These are phyloP conservation scores for Cyclura pinguis DNA, from an alignment of 2,797 vertebrate species.

Conservation along the genomic window DNA sequence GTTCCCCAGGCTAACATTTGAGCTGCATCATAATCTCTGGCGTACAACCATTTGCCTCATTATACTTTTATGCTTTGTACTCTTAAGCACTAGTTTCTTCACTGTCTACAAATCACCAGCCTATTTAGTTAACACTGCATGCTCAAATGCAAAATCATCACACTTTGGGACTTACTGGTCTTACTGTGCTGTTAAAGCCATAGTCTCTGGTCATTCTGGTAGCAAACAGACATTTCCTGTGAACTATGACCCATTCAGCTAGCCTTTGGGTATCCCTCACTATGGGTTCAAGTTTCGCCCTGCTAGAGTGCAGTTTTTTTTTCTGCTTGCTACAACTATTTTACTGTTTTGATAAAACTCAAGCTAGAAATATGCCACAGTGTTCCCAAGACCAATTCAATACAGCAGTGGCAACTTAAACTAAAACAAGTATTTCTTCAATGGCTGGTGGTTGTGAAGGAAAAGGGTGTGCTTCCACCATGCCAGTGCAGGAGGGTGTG, in stretches of 20 bases:
- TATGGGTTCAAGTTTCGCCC: background rate
- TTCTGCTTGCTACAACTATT: background rate
- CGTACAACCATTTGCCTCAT: background rate
- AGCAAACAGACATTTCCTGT: background rate
- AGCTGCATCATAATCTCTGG: background rate
- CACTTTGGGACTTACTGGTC: background rate
- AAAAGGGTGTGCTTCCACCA: no score
- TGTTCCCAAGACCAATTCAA: background rate
- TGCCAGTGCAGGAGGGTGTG: background rate
- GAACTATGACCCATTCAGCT: background rate
- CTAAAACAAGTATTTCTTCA: background rate
- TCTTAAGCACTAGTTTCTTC: background rate
- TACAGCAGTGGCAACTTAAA: background rate
- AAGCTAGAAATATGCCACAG: background rate
- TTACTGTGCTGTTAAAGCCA: background rate
- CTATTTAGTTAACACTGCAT: background rate
- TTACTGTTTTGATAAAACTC: background rate
- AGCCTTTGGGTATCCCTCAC: background rate
- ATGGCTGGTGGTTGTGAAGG: background rate
- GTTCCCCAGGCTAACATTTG: fast-evolving
- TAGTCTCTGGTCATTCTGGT: background rate
- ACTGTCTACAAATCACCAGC: background rate
- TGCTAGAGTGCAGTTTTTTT: background rate
- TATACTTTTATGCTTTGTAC: background rate
- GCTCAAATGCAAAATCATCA: background rate